Base-by-base conservation (phyloP, 1,140 invertebrate species). In the Sminthurides bifidus region DNA sequence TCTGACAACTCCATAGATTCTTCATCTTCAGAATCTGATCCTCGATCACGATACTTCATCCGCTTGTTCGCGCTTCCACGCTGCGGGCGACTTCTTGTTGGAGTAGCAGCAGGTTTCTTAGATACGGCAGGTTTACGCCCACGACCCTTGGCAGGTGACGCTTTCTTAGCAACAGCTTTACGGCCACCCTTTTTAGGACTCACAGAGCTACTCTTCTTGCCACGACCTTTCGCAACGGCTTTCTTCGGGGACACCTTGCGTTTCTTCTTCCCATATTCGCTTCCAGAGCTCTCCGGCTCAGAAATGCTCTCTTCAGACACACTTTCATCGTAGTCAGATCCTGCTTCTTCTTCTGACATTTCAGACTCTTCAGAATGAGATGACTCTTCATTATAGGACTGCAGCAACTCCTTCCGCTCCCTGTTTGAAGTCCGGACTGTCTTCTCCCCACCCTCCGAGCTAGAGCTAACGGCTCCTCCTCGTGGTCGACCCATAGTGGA, bases 201-300 rank as follows among this genome's bases (percentile, higher is more conserved):
- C 14, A 24, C 45, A 26, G n/a, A n/a, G n/a, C n/a, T n/a, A n/a
- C 17, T 52, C 37, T 38, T 43, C 29, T 21, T 26, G n/a, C 43
- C 15, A 26, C 56, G 21, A 31, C 52, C 37, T 3, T 24, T 2
- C 6, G 6, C 46, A 43, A 31, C 24, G 2, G 31, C 33, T 24
- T 56, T 58, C 29, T 55, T 59, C 2, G 52, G 52, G 14, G 45
- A 54, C 0, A 37, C 15, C 37, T 52, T 57, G 12, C 26, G 15
- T 29, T 33, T 50, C 48, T 61, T 61, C 21, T 52, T 45, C 4
- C 60, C 61, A 31, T 63, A 63, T 23, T 63, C 61, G 37, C 58
- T 60, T 35, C 61, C 61, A 31, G 58, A 60, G 23, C 50, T 63
- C 12, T 57, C 58, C 1, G 27, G 40, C 37, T 56, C 54, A 4